Conservation (phyloP, 2,888 invertebrate genomes). For the Drosophila niveifrons region DNA sequence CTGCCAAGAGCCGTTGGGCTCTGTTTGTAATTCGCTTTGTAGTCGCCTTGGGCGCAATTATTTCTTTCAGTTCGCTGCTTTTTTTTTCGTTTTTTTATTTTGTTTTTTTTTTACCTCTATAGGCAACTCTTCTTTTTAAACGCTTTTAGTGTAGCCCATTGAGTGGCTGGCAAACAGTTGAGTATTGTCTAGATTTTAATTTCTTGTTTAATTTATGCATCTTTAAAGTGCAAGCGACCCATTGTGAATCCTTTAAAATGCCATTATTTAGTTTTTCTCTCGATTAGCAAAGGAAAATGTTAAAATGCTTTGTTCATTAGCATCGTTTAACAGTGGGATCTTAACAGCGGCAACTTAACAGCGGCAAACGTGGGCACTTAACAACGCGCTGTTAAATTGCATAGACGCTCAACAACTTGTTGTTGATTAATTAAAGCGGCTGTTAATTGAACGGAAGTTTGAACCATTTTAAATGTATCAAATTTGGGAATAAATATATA, state of each 20-base stretch:
- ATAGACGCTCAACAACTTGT: neutral
- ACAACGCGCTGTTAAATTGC: neutral
- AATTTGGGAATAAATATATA: too few species aligned
- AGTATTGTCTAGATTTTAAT: conserved; percentile 62
- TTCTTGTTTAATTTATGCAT: conserved; percentile 34
- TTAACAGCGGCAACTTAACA: neutral
- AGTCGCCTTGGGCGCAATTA: conserved; percentile 80
- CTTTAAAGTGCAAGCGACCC: conserved; percentile 2
- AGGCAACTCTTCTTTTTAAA: conserved; percentile 59
- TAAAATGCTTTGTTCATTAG: neutral
- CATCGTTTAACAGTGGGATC: neutral
- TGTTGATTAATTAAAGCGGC: neutral
- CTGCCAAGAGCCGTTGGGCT: conserved; percentile 53
- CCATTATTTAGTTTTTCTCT: conserved; percentile 1
- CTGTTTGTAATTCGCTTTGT: conserved; percentile 75
- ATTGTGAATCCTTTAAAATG: conserved; percentile 11
- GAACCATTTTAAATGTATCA: too few species aligned
- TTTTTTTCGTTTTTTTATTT: conserved; percentile 9
- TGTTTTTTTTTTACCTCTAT: conserved; percentile 41
- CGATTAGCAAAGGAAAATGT: neutral
- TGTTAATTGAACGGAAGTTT: neutral
- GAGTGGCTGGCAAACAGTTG: conserved; percentile 73
- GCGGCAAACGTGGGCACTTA: neutral
- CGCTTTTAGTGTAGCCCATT: conserved; percentile 62
- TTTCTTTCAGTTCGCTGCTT: conserved; percentile 56